A percentile compares a stretch with the other conserved stretches of the same genome.
These are phyloP conservation scores for Helicoverpa zea DNA, from an alignment of 1,140 invertebrate species.

Conservation along the genomic window DNA sequence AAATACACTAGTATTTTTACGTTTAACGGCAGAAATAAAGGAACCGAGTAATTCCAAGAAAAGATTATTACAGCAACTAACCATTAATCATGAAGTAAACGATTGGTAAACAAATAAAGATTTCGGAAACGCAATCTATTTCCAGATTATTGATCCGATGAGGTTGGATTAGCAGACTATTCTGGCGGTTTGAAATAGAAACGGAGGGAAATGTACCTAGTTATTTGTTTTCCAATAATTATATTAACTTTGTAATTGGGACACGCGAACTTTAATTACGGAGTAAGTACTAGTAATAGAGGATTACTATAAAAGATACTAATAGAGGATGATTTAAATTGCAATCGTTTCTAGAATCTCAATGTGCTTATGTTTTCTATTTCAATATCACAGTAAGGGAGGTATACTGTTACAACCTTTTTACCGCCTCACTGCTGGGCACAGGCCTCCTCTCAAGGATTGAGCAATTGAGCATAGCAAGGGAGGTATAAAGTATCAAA, in stretches of 20 bases:
- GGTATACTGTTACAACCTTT: no score
- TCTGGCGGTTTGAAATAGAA: neutral
- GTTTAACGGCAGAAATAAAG: neutral
- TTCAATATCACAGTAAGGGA: no score
- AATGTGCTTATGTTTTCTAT: no score
- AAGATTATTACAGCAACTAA: neutral
- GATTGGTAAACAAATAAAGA: conserved; percentile 7
- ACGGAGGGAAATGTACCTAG: neutral
- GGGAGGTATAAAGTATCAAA: no score
- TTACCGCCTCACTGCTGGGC: no score
- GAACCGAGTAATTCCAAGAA: neutral
- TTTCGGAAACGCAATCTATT: neutral
- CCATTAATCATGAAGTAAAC: neutral
- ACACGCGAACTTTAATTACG: no score
- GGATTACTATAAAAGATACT: no score
- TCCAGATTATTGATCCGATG: neutral
- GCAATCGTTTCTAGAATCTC: no score
- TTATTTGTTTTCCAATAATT: neutral
- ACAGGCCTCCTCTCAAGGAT: no score
- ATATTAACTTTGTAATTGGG: neutral
- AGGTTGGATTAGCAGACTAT: neutral
- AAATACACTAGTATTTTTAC: neutral
- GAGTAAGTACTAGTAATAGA: no score
- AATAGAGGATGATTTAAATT: no score
- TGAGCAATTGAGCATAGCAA: no score